These are phyloP conservation scores for Hoplodrina blanda DNA, from an alignment of 2,888 invertebrate species.

Conservation along the genomic window DNA sequence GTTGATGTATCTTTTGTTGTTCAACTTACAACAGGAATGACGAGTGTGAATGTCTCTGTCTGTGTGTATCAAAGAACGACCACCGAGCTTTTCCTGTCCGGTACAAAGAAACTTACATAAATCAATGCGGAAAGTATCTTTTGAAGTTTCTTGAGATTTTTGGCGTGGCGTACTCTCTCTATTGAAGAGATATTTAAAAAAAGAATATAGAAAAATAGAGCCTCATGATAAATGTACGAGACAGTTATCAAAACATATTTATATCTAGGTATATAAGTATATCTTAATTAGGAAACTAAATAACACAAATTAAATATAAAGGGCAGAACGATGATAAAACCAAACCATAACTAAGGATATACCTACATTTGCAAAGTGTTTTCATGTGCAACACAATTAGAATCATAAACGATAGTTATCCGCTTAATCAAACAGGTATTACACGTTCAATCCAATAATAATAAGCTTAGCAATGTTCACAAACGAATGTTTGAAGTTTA, in stretches of 20 bases:
- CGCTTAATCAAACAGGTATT: conserved; percentile 45
- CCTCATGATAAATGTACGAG: neutral
- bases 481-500: conserved; percentile 52
- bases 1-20: conserved; percentile 74
- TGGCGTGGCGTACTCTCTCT: neutral
- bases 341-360: conserved; percentile 10
- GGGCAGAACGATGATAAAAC: neutral
- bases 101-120: conserved; percentile 57
- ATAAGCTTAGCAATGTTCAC: conserved; percentile 44
- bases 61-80: conserved; percentile 68
- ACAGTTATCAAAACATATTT: no score
- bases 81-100: conserved; percentile 69
- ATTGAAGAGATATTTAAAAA: neutral
- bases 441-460: conserved; percentile 48
- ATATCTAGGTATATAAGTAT: neutral
- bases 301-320: neutral
- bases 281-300: neutral
- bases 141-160: conserved; percentile 45
- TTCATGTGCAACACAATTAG: conserved; percentile 19
- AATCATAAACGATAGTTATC: conserved; percentile 27
- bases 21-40: conserved; percentile 63
- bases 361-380: conserved; percentile 1
- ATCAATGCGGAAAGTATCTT: conserved; percentile 45
- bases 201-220: neutral
- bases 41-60: conserved; percentile 66